Conservation (phyloP, 2,888 invertebrate species). For the Sycophila texana region DNA sequence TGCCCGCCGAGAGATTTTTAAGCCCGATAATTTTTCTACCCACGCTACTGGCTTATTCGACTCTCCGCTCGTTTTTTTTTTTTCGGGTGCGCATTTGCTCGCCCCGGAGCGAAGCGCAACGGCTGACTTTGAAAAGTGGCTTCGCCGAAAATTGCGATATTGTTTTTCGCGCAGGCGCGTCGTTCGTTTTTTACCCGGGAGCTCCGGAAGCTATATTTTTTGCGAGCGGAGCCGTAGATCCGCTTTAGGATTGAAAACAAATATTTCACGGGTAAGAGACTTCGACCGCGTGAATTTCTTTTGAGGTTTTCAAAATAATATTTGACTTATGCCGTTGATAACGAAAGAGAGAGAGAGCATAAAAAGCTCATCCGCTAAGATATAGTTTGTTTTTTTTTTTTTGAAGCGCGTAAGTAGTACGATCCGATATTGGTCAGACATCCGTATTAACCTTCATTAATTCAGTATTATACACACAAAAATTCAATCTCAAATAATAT, state of each 20-base stretch:
- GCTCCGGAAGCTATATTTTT: background rate
- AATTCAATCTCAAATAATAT: too few species aligned
- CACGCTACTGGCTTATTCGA: too few species aligned
- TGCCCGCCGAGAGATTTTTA: constrained; percentile 25
- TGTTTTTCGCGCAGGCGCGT: constrained; percentile 21
- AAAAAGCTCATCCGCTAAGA: background rate
- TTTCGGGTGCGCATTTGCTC: background rate
- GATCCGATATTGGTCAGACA: too few species aligned
- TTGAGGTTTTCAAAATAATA: background rate
- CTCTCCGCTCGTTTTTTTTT: background rate
- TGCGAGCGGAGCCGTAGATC: background rate
- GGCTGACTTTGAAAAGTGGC: constrained; percentile 37
- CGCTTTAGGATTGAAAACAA: background rate
- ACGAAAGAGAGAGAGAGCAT: background rate
- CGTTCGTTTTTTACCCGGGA: background rate
- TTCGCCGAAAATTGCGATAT: constrained; percentile 30
- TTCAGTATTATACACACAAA: too few species aligned
- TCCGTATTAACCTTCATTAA: too few species aligned
- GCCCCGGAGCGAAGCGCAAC: too few species aligned
- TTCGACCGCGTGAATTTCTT: background rate
- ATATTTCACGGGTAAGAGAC: background rate
- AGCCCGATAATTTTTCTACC: constrained; percentile 42
- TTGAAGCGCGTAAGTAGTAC: too few species aligned
- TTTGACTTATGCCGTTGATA: background rate
- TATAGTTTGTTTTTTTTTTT: background rate